Percentiles rank a stretch among this genome's conserved stretches.
Conservation (phyloP, 1,140 invertebrate genomes). For the Eulimnadia texana region DNA sequence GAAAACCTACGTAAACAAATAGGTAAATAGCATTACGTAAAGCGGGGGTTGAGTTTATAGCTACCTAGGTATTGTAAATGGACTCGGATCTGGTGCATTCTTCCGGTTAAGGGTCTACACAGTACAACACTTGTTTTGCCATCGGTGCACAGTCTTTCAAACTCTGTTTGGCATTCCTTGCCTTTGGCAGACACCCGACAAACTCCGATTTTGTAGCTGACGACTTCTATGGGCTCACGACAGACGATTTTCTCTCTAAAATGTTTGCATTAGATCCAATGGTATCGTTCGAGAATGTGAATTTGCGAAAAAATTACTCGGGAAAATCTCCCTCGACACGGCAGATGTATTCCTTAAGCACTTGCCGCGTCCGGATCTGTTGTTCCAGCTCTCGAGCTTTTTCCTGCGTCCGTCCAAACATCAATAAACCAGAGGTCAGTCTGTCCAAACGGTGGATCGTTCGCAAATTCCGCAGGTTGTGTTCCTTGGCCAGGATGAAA, state of each 20-base stretch:
- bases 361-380: slow-evolving; percentile 77
- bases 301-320: slow-evolving; percentile 42
- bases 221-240: slow-evolving; percentile 77
- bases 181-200: slow-evolving; percentile 79
- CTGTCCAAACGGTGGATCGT: slow-evolving; percentile 84
- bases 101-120: slow-evolving; percentile 82
- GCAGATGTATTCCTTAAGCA: slow-evolving; percentile 94
- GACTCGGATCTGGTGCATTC: slow-evolving; percentile 98
- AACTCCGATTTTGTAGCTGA: slow-evolving; percentile 90
- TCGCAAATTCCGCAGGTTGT: slow-evolving; percentile 80
- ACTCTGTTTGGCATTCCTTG: slow-evolving; percentile 78
- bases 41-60: slow-evolving; percentile 9
- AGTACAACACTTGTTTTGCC: slow-evolving; percentile 78
- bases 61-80: slow-evolving; percentile 91
- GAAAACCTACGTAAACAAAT: slow-evolving; percentile 50
- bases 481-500: slow-evolving; percentile 91
- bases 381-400: slow-evolving; percentile 85
- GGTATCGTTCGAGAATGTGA: background rate
- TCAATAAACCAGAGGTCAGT: slow-evolving; percentile 80
- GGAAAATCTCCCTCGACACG: slow-evolving; percentile 93
- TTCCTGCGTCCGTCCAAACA: slow-evolving; percentile 84
- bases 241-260: slow-evolving; percentile 63
- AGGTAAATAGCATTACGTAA: background rate
- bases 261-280: background rate
- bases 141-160: slow-evolving; percentile 76